These are phyloP conservation scores for Melieria crassipennis DNA, from an alignment of 2,888 invertebrate species.

Conservation along the genomic window DNA sequence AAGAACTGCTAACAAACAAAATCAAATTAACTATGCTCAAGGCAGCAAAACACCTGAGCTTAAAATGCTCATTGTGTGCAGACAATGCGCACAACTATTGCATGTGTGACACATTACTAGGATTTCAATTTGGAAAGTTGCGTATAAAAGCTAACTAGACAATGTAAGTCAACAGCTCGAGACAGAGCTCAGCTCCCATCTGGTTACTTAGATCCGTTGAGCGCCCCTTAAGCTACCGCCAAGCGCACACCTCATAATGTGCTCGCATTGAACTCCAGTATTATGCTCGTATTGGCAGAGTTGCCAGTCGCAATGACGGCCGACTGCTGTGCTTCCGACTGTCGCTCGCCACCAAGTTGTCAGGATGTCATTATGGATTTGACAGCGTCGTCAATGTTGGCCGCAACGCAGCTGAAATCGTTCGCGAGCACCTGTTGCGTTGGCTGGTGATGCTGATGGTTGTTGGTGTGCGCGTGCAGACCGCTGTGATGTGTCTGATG, in stretches of 20 bases:
- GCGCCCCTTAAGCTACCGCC: constrained; percentile 25
- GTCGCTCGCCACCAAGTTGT: constrained; percentile 50
- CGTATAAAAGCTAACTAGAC: no score
- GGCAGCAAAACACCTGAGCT: no score
- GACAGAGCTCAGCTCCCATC: no score
- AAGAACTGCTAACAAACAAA: no score
- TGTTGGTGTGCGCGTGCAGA: constrained; percentile 32
- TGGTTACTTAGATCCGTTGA: no score
- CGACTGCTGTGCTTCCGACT: not conserved
- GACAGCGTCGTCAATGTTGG: constrained; percentile 68
- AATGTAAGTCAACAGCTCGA: no score
- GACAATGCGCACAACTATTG: no score
- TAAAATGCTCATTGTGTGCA: no score
- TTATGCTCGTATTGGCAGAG: constrained; percentile 46
- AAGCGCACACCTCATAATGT: constrained; percentile 49
- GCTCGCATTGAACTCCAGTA: constrained; percentile 60
- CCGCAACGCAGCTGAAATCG: constrained; percentile 65
- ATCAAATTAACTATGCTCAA: no score
- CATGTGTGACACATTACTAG: no score
- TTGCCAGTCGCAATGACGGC: not conserved
- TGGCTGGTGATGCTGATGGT: constrained; percentile 45
- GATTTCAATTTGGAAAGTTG: no score
- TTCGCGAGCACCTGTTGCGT: constrained; percentile 58
- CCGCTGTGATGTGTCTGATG: constrained; percentile 43
- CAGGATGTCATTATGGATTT: constrained; percentile 69